Percentiles rank a stretch among this genome's conserved stretches.
Evolutionary conservation across 2,888 invertebrate genomes (phyloP).

Genomic region (Pristionchus entomophagus): DNA sequence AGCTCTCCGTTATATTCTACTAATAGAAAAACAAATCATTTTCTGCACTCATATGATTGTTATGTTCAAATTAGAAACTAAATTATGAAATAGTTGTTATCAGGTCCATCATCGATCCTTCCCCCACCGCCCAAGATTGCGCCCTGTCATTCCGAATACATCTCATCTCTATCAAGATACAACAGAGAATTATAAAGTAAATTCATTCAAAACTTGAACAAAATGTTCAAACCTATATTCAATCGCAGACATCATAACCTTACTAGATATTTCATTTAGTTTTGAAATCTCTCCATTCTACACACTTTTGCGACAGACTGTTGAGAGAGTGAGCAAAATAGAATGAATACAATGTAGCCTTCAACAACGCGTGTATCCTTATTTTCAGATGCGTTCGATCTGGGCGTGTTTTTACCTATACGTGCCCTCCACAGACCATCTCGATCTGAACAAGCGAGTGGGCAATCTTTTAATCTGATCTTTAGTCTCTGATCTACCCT

Average conservation of each 20-base stretch:
- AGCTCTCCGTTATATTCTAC: no score
- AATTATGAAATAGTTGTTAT: no score
- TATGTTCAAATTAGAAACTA: no score
- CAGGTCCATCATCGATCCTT: neutral
- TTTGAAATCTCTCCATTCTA: neutral
- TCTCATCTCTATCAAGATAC: neutral
- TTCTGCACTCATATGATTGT: no score
- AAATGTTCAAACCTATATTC: no score
- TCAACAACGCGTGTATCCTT: no score
- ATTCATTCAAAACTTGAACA: no score
- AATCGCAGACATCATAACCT: no score
- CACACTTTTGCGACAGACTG: no score
- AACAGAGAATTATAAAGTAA: neutral
- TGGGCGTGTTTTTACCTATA: constrained; percentile 24
- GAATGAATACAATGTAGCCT: no score
- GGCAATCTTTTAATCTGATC: neutral
- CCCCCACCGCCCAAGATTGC: neutral
- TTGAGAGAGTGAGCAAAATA: no score
- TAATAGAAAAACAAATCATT: no score
- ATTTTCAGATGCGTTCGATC: neutral
- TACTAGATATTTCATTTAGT: neutral
- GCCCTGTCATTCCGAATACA: constrained; percentile 1
- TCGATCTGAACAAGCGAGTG: neutral
- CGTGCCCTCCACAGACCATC: constrained; percentile 1
- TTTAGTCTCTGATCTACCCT: neutral